These are phyloP conservation scores for Neostethus bicornis DNA, from an alignment of 2,797 vertebrate genomes.

Conservation along the genomic window DNA sequence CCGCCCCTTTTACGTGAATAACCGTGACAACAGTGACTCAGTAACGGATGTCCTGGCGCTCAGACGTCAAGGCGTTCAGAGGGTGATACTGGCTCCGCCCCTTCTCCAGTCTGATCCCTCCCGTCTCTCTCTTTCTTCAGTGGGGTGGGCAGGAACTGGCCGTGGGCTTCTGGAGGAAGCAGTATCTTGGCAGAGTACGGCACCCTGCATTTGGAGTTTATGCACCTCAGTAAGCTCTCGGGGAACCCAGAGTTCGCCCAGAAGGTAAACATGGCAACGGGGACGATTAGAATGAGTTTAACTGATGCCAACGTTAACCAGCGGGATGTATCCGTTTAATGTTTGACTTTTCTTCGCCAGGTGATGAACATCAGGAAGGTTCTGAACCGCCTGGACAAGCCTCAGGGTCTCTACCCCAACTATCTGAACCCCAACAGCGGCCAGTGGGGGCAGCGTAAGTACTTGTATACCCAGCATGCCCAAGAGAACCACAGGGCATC, in stretches of 20 bases:
- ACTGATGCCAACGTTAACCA: no score
- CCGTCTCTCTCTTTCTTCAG: conserved; percentile 64
- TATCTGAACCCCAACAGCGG: conserved; percentile 98
- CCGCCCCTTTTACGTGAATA: no score
- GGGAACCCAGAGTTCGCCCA: conserved; percentile 93
- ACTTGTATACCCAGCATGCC: no score
- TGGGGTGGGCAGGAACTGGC: conserved; percentile 96
- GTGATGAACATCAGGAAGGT: conserved; percentile 97
- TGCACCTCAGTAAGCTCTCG: conserved; percentile 93
- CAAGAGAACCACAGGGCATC: no score
- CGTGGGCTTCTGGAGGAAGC: conserved; percentile 98
- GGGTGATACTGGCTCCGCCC: no score
- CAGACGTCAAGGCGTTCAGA: no score
- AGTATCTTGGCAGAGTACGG: conserved; percentile 98
- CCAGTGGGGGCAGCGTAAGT: conserved; percentile 99
- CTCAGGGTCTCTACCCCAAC: conserved; percentile 97
- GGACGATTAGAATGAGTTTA: no score
- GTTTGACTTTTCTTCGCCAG: conserved; percentile 60
- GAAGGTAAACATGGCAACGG: conserved; percentile 82
- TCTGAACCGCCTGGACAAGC: conserved; percentile 92
- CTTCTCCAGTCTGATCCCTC: no score
- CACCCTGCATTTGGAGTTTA: conserved; percentile 95
- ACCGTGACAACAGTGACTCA: no score
- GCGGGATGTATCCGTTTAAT: neutral
- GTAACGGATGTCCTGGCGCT: no score